These are phyloP conservation scores for Epinotia nisella DNA, from an alignment of 2,888 invertebrate species.

Conservation along the genomic window DNA sequence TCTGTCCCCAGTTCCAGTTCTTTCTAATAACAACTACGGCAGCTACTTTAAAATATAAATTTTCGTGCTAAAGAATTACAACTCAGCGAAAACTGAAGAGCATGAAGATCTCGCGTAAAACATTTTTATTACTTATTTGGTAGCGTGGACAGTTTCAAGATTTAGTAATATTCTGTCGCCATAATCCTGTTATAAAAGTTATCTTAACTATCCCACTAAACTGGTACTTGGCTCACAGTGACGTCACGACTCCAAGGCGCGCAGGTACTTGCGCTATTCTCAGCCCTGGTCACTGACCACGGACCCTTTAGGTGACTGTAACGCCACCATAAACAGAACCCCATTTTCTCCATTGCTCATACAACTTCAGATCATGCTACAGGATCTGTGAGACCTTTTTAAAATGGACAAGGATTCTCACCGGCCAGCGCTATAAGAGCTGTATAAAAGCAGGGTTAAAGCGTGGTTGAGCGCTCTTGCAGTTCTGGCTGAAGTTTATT, in stretches of 20 bases:
- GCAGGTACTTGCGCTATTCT: constrained; percentile 78
- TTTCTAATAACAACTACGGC: no score
- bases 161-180: constrained; percentile 5
- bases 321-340: constrained; percentile 64
- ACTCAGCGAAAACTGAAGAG: not conserved
- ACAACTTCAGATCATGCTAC: constrained; percentile 47
- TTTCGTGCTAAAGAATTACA: not conserved
- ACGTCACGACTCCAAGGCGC: constrained; percentile 67
- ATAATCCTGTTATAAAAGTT: constrained; percentile 17
- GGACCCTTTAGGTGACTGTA: constrained; percentile 82
- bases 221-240: constrained; percentile 53
- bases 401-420: constrained; percentile 54
- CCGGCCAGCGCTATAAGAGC: constrained; percentile 62
- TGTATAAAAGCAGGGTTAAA: constrained; percentile 65
- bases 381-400: constrained; percentile 55
- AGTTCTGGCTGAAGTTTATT: constrained; percentile 63
- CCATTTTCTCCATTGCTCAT: constrained; percentile 48
- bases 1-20: no score
- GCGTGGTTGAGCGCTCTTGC: constrained; percentile 59
- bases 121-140: constrained; percentile 14
- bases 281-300: constrained; percentile 82
- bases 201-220: constrained; percentile 26
- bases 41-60: not conserved
- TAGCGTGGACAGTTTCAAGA: constrained; percentile 16
- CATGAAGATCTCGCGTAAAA: constrained; percentile 4